Conservation (phyloP, 1,140 invertebrate genomes). For the Drosophila busckii region DNA sequence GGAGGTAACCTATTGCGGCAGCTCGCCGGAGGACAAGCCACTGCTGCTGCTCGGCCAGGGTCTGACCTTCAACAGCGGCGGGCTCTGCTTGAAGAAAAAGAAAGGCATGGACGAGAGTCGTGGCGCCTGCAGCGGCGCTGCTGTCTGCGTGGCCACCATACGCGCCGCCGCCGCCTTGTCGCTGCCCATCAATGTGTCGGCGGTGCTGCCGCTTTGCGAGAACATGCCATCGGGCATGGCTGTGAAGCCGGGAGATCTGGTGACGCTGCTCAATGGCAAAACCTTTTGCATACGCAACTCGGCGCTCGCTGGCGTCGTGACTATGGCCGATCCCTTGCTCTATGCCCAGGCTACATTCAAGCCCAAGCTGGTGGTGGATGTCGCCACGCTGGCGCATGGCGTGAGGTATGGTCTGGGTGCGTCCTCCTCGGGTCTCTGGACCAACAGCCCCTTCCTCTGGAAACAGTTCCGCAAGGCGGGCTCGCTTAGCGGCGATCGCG, state of each 20-base stretch:
- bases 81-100: slow-evolving; percentile 89
- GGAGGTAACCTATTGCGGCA: slow-evolving; percentile 58
- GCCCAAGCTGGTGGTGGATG: slow-evolving; percentile 84
- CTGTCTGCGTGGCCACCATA: slow-evolving; percentile 44
- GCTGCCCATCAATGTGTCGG: slow-evolving; percentile 87
- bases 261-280: slow-evolving; percentile 91
- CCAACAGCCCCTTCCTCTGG: slow-evolving; percentile 83
- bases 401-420: slow-evolving; percentile 82
- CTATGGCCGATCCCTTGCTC: slow-evolving; percentile 92
- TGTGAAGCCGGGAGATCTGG: slow-evolving; percentile 92
- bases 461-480: slow-evolving; percentile 83
- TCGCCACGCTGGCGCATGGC: slow-evolving; percentile 83
- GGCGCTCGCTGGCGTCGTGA: slow-evolving; percentile 91
- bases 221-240: slow-evolving; percentile 91
- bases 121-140: slow-evolving; percentile 85
- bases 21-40: slow-evolving; percentile 47
- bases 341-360: slow-evolving; percentile 83
- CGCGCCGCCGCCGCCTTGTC: slow-evolving; percentile 58
- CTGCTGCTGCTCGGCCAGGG: slow-evolving; percentile 59
- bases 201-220: slow-evolving; percentile 89
- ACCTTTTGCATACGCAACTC: slow-evolving; percentile 90
- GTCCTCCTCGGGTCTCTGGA: slow-evolving; percentile 88
- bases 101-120: slow-evolving; percentile 90
- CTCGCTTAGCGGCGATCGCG: slow-evolving; percentile 87
- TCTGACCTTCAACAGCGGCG: slow-evolving; percentile 82